Percentiles rank a stretch among this genome's conserved stretches.
phyloP scores from a whole-genome alignment of 2,113 vertebrate species.

The Tragelaphus strepsiceros region DNA sequence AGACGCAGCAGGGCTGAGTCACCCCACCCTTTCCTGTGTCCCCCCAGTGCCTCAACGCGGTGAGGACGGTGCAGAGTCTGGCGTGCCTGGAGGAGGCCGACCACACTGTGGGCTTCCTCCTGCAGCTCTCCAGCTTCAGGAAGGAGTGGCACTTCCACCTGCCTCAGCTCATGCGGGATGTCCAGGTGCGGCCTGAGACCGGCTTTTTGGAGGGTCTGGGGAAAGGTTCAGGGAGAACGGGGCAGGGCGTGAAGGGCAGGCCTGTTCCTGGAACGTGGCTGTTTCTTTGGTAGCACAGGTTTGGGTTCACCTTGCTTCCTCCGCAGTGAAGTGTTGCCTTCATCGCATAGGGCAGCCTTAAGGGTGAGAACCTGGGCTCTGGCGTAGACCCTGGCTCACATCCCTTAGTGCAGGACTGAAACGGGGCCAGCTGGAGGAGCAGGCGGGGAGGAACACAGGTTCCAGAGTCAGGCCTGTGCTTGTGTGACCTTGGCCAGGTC shows the following conservation, averaged over 20 bases:
- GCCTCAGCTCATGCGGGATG: conserved; percentile 91
- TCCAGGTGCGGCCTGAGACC: conserved; percentile 83
- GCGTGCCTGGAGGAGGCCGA: conserved; percentile 96
- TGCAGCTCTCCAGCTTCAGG: conserved; percentile 95
- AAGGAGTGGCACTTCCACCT: conserved; percentile 98
- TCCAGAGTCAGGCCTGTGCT: not conserved
- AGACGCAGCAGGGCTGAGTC: not conserved
- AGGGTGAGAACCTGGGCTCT: not conserved
- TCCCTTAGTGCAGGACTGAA: not conserved
- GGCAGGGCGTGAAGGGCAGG: not conserved
- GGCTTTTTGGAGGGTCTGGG: not conserved
- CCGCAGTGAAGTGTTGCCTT: not conserved
- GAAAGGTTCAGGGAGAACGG: not conserved
- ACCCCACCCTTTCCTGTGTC: not conserved
- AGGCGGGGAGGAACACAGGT: not conserved
- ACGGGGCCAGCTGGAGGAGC: not conserved
- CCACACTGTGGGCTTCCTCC: conserved; percentile 96
- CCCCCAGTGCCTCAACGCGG: conserved; percentile 92
- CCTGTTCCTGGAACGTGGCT: fast-evolving
- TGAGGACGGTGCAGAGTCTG: conserved; percentile 93
- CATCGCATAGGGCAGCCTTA: not conserved
- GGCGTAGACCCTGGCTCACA: not conserved
- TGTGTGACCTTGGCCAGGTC: not conserved
- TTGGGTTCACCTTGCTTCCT: not conserved
- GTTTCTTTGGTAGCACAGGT: not conserved